phyloP scores from a whole-genome alignment of 2,113 vertebrate genomes.

The Poecile atricapillus region DNA sequence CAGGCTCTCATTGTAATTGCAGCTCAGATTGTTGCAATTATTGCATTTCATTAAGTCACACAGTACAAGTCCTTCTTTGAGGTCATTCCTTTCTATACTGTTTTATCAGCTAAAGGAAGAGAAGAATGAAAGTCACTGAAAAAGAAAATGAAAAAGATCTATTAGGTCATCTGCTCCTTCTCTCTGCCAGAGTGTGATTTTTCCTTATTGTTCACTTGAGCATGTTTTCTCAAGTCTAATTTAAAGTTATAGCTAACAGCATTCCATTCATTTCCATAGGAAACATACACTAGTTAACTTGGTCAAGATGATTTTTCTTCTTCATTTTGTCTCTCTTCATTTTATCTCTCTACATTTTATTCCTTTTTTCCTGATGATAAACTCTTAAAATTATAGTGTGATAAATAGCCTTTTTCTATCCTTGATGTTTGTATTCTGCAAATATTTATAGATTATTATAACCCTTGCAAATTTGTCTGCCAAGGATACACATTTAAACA shows the following conservation, averaged over 20 bases:
- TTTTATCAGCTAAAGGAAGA: constrained; percentile 12
- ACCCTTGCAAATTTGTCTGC: background rate
- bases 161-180: background rate
- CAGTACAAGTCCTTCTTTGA: background rate
- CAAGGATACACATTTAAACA: background rate
- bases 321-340: background rate
- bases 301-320: background rate
- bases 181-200: background rate
- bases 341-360: background rate
- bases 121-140: background rate
- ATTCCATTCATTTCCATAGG: background rate
- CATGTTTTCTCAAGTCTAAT: background rate
- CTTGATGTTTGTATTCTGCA: background rate
- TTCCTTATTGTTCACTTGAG: background rate
- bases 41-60: background rate
- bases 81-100: background rate
- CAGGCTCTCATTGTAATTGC: background rate
- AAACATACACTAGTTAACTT: background rate
- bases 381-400: background rate
- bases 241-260: background rate
- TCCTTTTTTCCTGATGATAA: background rate
- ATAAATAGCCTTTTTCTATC: background rate
- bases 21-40: background rate
- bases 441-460: background rate
- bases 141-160: background rate